Percentiles rank a stretch among this genome's conserved stretches.
These are phyloP conservation scores for Ceriagrion tenellum DNA, from an alignment of 2,888 invertebrate species.

Conservation along the genomic window DNA sequence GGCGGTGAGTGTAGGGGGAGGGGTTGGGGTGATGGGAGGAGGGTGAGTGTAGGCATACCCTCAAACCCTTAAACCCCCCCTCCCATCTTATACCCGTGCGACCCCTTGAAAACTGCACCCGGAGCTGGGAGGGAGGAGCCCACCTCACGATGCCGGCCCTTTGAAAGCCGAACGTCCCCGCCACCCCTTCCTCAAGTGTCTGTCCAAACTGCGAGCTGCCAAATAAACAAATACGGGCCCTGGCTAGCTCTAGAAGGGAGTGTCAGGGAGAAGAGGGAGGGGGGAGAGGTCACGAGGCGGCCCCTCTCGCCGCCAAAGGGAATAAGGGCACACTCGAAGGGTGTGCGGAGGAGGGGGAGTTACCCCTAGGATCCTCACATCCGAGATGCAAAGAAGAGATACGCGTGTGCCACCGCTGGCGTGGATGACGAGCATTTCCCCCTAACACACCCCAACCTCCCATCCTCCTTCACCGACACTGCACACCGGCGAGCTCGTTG, in stretches of 20 bases:
- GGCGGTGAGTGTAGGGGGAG: background rate
- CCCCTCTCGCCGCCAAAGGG: background rate
- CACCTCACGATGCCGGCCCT: background rate
- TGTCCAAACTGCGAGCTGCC: conserved; percentile 6
- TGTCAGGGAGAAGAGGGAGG: background rate
- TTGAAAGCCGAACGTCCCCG: background rate
- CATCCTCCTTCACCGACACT: too few species aligned
- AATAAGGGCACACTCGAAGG: background rate
- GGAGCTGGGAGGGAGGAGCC: background rate
- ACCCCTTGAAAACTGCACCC: background rate
- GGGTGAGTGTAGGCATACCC: background rate
- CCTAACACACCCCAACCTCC: too few species aligned
- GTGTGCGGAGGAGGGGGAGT: background rate
- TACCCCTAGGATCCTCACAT: background rate
- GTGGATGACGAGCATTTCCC: background rate
- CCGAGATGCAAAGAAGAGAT: background rate
- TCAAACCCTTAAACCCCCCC: background rate
- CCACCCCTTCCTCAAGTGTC: conserved; percentile 23
- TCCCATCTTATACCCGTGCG: background rate
- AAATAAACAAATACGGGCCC: background rate
- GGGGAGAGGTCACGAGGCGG: background rate
- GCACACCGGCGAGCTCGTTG: too few species aligned
- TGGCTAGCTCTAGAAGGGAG: background rate
- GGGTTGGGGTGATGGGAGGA: too few species aligned
- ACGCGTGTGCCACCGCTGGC: background rate